Conservation (phyloP, 2,113 vertebrate genomes). For the Ictalurus punctatus region DNA sequence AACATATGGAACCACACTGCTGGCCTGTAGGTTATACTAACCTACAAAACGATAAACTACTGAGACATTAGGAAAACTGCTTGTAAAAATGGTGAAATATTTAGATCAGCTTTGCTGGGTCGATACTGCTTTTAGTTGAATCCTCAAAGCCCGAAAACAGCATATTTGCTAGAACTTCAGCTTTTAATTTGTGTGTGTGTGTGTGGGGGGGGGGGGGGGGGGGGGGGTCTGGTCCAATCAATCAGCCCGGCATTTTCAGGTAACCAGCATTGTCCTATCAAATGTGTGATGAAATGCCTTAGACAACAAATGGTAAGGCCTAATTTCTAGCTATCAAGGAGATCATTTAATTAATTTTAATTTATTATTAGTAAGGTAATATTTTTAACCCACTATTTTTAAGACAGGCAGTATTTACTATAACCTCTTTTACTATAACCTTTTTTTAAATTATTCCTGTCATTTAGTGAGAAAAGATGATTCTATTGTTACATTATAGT, state of each 20-base stretch:
- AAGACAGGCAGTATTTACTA: background rate
- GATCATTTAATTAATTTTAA: background rate
- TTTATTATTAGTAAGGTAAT: background rate
- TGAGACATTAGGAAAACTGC: background rate
- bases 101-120: background rate
- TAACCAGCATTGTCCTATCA: no score
- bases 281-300: no score
- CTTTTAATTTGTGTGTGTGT: no score
- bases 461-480: background rate
- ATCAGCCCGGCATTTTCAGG: no score
- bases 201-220: no score
- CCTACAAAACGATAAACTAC: background rate
- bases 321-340: background rate
- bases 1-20: background rate
- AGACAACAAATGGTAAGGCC: no score
- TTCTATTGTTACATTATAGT: background rate
- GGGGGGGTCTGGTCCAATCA: no score
- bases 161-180: no score
- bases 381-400: background rate
- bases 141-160: no score
- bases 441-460: background rate
- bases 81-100: background rate
- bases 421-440: no score
- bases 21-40: background rate
- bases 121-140: no score